Evolutionary conservation across 2,888 invertebrate genomes (phyloP), one percentile per base, ranked within the genome.

Genomic region (Poecilus cupreus): DNA sequence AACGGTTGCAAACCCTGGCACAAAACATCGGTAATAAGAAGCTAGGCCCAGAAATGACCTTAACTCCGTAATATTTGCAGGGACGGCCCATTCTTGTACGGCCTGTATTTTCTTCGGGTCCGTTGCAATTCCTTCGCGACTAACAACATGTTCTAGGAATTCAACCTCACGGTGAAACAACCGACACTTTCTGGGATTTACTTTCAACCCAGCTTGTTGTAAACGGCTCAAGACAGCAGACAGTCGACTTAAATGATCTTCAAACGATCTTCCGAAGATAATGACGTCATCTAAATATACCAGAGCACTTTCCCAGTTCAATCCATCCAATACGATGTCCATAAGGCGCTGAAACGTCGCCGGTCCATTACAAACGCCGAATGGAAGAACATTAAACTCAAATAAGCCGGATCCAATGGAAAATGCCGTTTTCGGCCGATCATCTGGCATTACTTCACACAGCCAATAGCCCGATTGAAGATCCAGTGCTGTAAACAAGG

Each of bases 1-100:
- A 0, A 83, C 43, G 0, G 68, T 81, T 5, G 84, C 82, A 13
- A 85, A 84, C 3, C 82, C 64, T 0, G 46, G 72, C 8, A 86
- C 83, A 57, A 85, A 87, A 26, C 84, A 82, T 0, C 86, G 80
- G 77, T 85, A 87, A 83, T 85, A 87, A 0, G 83, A 82, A 4
- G 82, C 80, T 49, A 86, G 60, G 0, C 86, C 86, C 0, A 87
- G 57, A 51, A 86, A 86, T 6, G 82, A 18, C 5, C 83, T 70
- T 4, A 85, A 37, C 54, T 84, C 51, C 10, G 82, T 83, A 0
- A 83, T 3, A 46, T 57, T 84, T 2, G 16, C 75, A 0, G 86
- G 86, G 3, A 49, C 16, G 13, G 13, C 3, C 49, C 49, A 49
- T 4, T 49, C 49, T 49, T 6, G 13, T 3, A 49, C 8, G 49